Conservation (phyloP, 2,113 vertebrate genomes). For the Epinephelus lanceolatus region DNA sequence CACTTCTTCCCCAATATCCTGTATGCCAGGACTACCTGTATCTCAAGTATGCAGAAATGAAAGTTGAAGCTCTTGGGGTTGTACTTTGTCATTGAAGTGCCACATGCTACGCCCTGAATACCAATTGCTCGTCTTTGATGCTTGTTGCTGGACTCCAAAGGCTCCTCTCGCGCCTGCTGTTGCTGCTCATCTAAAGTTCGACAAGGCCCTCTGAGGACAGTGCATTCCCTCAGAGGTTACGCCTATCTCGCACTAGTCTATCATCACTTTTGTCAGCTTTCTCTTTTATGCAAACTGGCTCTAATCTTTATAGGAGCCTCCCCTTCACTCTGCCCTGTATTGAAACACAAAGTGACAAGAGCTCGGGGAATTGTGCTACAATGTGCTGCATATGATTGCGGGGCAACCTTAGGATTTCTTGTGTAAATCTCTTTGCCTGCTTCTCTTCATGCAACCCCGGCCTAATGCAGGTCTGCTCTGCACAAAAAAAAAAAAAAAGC, state of each 20-base stretch:
- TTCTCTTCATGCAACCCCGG: conserved; percentile 46
- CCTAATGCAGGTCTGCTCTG: conserved; percentile 55
- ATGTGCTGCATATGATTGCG: conserved; percentile 54
- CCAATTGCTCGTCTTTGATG: conserved; percentile 75
- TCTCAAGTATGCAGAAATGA: conserved; percentile 72
- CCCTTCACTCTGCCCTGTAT: conserved; percentile 46
- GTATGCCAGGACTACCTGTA: conserved; percentile 68
- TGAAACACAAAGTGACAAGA: conserved; percentile 73
- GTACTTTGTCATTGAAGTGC: conserved; percentile 77
- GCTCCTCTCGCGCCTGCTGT: conserved; percentile 49
- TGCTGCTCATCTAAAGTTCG: conserved; percentile 69
- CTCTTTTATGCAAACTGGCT: conserved; percentile 77
- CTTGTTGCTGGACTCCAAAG: conserved; percentile 62
- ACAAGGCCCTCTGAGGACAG: conserved; percentile 59
- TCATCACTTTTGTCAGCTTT: conserved; percentile 76
- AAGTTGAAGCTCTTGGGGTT: conserved; percentile 68
- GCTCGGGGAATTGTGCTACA: conserved; percentile 63
- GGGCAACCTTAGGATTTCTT: conserved; percentile 50
- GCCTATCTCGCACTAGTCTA: conserved; percentile 63
- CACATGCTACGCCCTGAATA: conserved; percentile 70
- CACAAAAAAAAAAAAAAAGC: conserved; percentile 57
- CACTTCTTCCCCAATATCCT: conserved; percentile 55
- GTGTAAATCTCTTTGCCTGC: conserved; percentile 44
- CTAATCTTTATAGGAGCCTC: conserved; percentile 76
- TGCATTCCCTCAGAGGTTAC: conserved; percentile 68